phyloP scores from a whole-genome alignment of 2,113 vertebrate genomes.

The Carassius gibelio region DNA sequence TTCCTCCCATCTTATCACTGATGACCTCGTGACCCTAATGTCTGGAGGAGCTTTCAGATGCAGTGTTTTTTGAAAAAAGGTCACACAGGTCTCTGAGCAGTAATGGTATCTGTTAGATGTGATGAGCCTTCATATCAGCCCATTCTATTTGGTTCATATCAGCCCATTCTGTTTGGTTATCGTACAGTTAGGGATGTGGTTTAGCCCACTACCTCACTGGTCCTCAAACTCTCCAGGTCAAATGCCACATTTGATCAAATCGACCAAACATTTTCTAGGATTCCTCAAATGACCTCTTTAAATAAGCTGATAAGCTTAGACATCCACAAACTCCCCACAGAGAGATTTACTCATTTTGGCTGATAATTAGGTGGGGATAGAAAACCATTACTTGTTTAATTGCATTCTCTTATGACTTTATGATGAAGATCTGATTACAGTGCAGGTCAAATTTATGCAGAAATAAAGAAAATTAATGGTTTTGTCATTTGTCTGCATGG shows the following conservation, averaged over 20 bases:
- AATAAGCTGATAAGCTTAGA: background rate
- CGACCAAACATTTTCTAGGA: background rate
- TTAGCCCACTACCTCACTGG: background rate
- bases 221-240: background rate
- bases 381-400: too few relatives aligned
- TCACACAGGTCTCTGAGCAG: background rate
- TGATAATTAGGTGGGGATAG: too few relatives aligned
- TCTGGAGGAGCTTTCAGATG: constrained; percentile 54
- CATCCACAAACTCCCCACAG: background rate
- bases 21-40: constrained; percentile 52
- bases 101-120: constrained; percentile 25
- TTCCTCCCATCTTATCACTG: constrained; percentile 34
- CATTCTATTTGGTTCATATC: background rate
- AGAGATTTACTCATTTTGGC: background rate
- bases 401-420: too few relatives aligned
- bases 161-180: background rate
- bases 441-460: background rate
- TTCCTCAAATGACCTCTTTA: background rate
- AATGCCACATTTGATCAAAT: background rate
- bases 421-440: too few relatives aligned
- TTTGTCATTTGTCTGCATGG: background rate
- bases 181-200: background rate
- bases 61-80: constrained; percentile 36
- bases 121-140: constrained; percentile 13
- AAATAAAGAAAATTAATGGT: background rate